Conservation (phyloP, 2,797 vertebrate species). For the Yasuhikotakia modesta region DNA sequence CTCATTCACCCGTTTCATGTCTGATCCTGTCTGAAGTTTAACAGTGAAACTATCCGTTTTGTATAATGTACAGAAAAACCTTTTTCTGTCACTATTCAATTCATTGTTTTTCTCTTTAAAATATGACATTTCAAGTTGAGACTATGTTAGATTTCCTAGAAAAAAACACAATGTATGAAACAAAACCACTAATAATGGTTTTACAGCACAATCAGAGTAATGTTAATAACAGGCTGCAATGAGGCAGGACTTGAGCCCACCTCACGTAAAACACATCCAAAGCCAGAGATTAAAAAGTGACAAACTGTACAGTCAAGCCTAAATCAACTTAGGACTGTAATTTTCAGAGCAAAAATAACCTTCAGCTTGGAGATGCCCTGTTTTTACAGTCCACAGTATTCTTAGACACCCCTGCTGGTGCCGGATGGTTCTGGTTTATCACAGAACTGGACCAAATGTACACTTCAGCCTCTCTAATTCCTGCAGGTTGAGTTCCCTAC, state of each 20-base stretch:
- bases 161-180: background rate
- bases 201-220: conserved; percentile 11
- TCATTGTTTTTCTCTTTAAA: background rate
- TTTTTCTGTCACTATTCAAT: background rate
- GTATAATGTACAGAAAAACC: too few relatives aligned
- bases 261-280: conserved; percentile 39
- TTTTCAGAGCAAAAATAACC: conserved; percentile 84
- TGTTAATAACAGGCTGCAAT: conserved; percentile 1
- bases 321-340: conserved; percentile 78
- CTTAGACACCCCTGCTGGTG: conserved; percentile 66
- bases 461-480: background rate
- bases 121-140: background rate
- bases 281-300: conserved; percentile 70
- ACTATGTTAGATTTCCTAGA: background rate
- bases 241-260: conserved; percentile 2
- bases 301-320: conserved; percentile 60
- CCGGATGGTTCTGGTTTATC: conserved; percentile 65
- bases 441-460: conserved; percentile 44
- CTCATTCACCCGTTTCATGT: too few relatives aligned
- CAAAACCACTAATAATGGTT: conserved; percentile 11
- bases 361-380: conserved; percentile 62
- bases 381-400: conserved; percentile 70
- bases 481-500: background rate
- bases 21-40: too few relatives aligned
- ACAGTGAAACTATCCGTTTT: too few relatives aligned